These are phyloP conservation scores for Noctuana brunneofusca DNA, from an alignment of 2,888 invertebrate genomes.

Conservation along the genomic window DNA sequence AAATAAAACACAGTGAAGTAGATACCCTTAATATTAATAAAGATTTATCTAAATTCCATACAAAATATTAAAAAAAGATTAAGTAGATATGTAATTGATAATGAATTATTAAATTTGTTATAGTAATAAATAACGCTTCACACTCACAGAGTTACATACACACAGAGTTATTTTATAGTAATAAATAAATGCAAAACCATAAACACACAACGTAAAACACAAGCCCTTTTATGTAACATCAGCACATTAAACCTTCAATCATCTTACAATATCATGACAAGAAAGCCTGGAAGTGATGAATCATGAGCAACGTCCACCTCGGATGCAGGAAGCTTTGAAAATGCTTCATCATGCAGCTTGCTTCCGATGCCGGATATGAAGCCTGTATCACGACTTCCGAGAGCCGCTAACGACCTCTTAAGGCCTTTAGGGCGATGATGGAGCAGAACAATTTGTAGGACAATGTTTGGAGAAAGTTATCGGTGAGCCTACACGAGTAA, in stretches of 20 bases:
- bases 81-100: too few relatives aligned
- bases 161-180: too few relatives aligned
- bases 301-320: slow-evolving; percentile 39
- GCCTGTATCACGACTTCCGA: slow-evolving; percentile 45
- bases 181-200: too few relatives aligned
- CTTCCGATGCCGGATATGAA: slow-evolving; percentile 49
- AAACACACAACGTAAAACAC: too few relatives aligned
- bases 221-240: background rate
- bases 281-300: slow-evolving; percentile 47
- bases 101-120: too few relatives aligned
- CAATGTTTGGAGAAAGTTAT: background rate
- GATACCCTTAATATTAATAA: too few relatives aligned
- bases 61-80: too few relatives aligned
- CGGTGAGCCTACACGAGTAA: background rate
- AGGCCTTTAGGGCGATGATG: slow-evolving; percentile 24
- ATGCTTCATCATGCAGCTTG: slow-evolving; percentile 49
- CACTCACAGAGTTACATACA: too few relatives aligned
- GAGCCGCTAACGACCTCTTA: slow-evolving; percentile 39
- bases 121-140: too few relatives aligned
- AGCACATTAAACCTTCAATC: background rate
- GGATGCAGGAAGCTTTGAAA: slow-evolving; percentile 38
- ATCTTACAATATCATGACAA: slow-evolving; percentile 33
- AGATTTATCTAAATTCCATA: too few relatives aligned
- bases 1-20: too few relatives aligned
- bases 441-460: slow-evolving; percentile 8